phyloP scores from a whole-genome alignment of 2,888 invertebrate genomes.

The Papilio gigon region DNA sequence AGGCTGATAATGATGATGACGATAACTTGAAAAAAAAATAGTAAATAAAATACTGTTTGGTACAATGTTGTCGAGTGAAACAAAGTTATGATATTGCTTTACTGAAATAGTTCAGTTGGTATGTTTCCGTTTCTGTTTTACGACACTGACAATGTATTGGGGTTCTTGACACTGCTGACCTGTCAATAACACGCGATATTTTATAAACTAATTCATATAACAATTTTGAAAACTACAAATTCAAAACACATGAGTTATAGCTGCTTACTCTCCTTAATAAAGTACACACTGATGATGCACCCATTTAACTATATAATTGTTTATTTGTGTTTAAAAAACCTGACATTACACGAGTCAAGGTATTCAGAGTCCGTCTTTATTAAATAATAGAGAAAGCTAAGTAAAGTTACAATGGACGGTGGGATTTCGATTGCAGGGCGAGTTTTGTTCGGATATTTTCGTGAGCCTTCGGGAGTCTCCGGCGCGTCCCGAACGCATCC shows the following conservation, averaged over 20 bases:
- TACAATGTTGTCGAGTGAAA: not conserved
- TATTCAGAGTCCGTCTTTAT: not conserved
- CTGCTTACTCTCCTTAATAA: no score
- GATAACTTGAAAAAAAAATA: no score
- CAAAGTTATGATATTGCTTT: not conserved
- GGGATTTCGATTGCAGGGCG: constrained; percentile 34
- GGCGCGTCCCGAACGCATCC: constrained; percentile 46
- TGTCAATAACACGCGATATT: not conserved
- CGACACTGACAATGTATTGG: constrained; percentile 17
- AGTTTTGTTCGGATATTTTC: constrained; percentile 37
- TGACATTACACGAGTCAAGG: not conserved
- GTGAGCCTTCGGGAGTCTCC: constrained; percentile 35
- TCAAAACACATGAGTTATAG: no score
- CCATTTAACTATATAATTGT: not conserved
- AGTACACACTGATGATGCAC: no score
- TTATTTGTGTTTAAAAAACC: not conserved
- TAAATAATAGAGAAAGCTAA: constrained; percentile 10
- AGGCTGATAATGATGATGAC: no score
- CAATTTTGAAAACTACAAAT: not conserved
- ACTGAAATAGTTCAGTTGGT: not conserved
- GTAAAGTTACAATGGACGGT: constrained; percentile 23
- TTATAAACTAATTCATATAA: not conserved
- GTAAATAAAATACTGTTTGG: no score
- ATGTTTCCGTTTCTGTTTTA: constrained; percentile 24
- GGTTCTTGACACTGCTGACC: constrained; percentile 13